A percentile compares a stretch with the other conserved stretches of the same genome.
Evolutionary conservation across 2,888 invertebrate genomes (phyloP).

Genomic region (Epicampocera succincta): DNA sequence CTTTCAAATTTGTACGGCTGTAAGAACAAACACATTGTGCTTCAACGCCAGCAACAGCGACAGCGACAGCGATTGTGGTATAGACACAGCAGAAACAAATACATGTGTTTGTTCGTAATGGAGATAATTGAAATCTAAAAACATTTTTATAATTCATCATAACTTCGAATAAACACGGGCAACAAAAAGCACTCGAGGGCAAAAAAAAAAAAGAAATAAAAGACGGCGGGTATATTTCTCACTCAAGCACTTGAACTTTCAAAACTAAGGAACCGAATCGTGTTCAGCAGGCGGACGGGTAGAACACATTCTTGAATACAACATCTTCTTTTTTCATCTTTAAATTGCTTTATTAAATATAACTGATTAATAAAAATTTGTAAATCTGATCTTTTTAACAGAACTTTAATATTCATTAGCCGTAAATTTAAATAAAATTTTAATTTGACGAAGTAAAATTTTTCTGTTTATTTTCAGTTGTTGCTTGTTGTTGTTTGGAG

Average conservation of each 20-base stretch:
- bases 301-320: background rate
- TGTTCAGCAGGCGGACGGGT: background rate
- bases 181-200: slow-evolving; percentile 40
- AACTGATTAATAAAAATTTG: background rate
- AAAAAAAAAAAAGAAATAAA: slow-evolving; percentile 4
- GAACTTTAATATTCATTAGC: background rate
- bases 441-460: slow-evolving; percentile 17
- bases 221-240: slow-evolving; percentile 20
- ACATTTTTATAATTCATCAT: slow-evolving; percentile 53
- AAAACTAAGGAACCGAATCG: slow-evolving; percentile 38
- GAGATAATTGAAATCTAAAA: slow-evolving; percentile 65
- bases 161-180: slow-evolving; percentile 22
- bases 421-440: slow-evolving; percentile 16
- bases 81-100: slow-evolving; percentile 47
- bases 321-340: slow-evolving; percentile 14
- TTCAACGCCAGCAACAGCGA: slow-evolving; percentile 46
- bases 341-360: slow-evolving; percentile 4
- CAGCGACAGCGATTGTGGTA: slow-evolving; percentile 57
- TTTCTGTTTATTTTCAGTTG: slow-evolving; percentile 10
- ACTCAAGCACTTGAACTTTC: slow-evolving; percentile 53
- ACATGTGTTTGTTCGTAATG: slow-evolving; percentile 43
- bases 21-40: slow-evolving; percentile 39
- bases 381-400: no score
- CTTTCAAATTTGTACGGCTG: slow-evolving; percentile 28
- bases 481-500: slow-evolving; percentile 58